Evolutionary conservation across 2,113 vertebrate genomes (phyloP).

Genomic region (Lathamus discolor): DNA sequence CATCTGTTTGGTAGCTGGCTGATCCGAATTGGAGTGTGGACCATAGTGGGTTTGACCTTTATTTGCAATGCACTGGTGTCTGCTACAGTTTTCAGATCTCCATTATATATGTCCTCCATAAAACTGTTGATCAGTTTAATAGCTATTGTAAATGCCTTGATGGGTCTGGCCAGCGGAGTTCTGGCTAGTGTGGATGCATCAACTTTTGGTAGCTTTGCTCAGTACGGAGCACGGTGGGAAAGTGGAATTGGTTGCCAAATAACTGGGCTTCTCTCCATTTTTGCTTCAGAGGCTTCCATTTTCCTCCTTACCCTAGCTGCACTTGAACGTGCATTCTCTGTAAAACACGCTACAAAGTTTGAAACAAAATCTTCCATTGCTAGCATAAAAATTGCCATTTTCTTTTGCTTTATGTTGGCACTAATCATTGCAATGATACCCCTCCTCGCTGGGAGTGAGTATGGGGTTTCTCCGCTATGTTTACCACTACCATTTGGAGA

Average conservation of each 20-base stretch:
- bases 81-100: constrained; percentile 81
- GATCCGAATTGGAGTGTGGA: constrained; percentile 90
- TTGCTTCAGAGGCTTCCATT: constrained; percentile 86
- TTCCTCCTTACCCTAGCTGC: constrained; percentile 88
- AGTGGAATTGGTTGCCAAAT: constrained; percentile 84
- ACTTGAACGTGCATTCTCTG: constrained; percentile 82
- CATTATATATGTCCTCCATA: constrained; percentile 74
- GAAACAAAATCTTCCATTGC: constrained; percentile 68
- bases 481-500: constrained; percentile 83
- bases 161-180: constrained; percentile 83
- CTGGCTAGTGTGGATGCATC: constrained; percentile 84
- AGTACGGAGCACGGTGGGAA: constrained; percentile 87
- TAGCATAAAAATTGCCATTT: constrained; percentile 63
- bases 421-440: constrained; percentile 78
- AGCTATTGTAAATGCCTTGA: constrained; percentile 82
- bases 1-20: constrained; percentile 91
- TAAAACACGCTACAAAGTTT: constrained; percentile 68
- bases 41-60: constrained; percentile 81
- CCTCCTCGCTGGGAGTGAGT: constrained; percentile 77
- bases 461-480: constrained; percentile 84
- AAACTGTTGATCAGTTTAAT: constrained; percentile 87
- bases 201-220: constrained; percentile 89
- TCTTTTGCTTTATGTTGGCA: constrained; percentile 76
- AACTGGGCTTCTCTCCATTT: constrained; percentile 85
- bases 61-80: constrained; percentile 84